Evolutionary conservation across 2,113 vertebrate genomes (phyloP).

Genomic region (Ornithorhynchus anatinus): DNA sequence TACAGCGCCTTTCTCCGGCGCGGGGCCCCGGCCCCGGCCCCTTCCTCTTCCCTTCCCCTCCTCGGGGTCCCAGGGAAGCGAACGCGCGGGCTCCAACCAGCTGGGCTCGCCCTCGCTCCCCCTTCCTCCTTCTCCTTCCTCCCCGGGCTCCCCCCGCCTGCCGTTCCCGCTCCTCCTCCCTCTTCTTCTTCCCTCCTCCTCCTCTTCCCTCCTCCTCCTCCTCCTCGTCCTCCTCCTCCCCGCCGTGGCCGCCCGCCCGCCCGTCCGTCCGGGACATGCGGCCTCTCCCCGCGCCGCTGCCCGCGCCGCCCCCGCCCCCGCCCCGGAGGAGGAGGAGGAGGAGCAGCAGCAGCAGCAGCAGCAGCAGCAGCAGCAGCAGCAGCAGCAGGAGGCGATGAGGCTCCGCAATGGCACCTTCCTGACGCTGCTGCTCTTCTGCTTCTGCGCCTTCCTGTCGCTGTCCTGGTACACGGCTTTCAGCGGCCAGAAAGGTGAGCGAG

Average conservation of each 20-base stretch:
- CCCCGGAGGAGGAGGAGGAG: neutral
- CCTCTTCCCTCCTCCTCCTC: too few species aligned
- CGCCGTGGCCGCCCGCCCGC: too few species aligned
- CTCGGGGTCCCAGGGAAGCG: too few species aligned
- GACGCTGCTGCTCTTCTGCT: constrained; percentile 84
- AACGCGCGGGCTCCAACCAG: too few species aligned
- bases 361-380: neutral
- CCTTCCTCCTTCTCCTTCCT: too few species aligned
- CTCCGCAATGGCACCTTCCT: neutral
- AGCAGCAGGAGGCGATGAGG: neutral
- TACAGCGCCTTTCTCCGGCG: neutral
- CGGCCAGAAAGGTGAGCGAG: constrained; percentile 79
- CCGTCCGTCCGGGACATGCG: neutral
- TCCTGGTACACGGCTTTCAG: constrained; percentile 97
- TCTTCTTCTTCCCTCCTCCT: too few species aligned
- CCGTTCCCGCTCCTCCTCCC: too few species aligned
- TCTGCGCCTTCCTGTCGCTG: constrained; percentile 92
- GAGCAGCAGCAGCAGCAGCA: neutral
- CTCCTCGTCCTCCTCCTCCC: too few species aligned
- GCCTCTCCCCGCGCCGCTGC: neutral
- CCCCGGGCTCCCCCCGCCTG: too few species aligned
- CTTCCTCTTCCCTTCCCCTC: too few species aligned
- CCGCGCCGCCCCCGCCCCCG: neutral
- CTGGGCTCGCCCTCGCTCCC: too few species aligned
- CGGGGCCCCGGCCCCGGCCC: neutral